phyloP scores from a whole-genome alignment of 2,113 vertebrate species.

The Hippolais icterina region DNA sequence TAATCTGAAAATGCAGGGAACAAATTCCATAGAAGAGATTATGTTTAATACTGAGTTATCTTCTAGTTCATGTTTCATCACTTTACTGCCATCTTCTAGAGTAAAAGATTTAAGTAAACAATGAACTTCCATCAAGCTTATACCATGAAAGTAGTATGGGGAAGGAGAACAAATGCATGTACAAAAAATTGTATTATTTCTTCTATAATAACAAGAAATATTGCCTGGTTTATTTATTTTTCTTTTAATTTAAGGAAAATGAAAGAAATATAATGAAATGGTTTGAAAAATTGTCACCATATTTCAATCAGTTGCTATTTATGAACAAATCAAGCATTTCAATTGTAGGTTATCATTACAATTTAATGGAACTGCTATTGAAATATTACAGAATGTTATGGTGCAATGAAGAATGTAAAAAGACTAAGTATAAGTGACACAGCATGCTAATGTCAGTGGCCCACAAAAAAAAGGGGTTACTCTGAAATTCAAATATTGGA shows the following conservation, averaged over 20 bases:
- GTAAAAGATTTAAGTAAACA: background rate
- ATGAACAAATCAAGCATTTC: background rate
- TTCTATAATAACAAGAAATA: background rate
- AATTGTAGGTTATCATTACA: background rate
- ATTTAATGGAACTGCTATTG: background rate
- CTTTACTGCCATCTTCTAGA: background rate
- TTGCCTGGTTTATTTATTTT: background rate
- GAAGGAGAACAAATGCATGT: background rate
- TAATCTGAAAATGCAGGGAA: background rate
- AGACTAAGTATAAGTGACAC: background rate
- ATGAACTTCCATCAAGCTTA: background rate
- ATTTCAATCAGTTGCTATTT: background rate
- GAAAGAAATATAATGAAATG: background rate
- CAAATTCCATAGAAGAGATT: background rate
- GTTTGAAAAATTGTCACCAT: background rate
- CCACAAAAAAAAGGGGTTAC: background rate
- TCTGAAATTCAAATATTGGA: background rate
- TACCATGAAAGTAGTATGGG: background rate
- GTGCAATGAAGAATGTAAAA: background rate
- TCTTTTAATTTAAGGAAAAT: background rate
- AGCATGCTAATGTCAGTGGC: background rate
- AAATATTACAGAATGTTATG: background rate
- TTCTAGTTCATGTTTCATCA: background rate
- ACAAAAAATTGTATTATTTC: background rate
- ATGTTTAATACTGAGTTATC: background rate